Base-by-base conservation (phyloP, 2,113 vertebrate species). In the Alligator sinensis region DNA sequence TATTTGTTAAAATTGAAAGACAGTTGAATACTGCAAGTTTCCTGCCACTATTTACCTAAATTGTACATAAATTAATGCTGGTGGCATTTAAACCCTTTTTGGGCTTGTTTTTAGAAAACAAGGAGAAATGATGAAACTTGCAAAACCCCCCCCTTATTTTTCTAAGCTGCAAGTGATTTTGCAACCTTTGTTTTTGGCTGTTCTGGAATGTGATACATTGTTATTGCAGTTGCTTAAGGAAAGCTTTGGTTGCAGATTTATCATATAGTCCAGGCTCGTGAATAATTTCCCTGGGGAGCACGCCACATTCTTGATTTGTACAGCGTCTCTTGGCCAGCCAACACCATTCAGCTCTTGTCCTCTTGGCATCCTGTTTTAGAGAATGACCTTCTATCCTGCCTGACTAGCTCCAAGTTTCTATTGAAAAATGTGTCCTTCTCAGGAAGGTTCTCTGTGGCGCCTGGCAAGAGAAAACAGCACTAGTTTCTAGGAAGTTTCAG, bases 121-220 rank as follows among this genome's bases (percentile, higher is more conserved):
- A 16, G 75, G 83, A 91, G 78, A 89, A 96, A 22, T 79, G 66
- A 87, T 75, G 84, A 54, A 91, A 82, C 58, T 61, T 79, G 28
- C 79, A 72, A 77, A 38, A 89, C 80, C 80, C 80, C 47, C 34
- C 90, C 94, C 58, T n/a, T n/a, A 28, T 54, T 94, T 97, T 96
- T 96, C 96, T 96, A 97, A 98, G 88, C 28, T 87, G 70, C 34
- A 27, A 78, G 95, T 91, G 75, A 95, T 97, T 96, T 70, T 93
- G 55, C 93, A 96, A 77, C 90, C 95, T 97, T 98, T 98, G 97
- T 98, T 97, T 89, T 91, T 81, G 47, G 88, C 92, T 95, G 86
- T 94, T 96, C 91, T 98, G 98, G 98, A 98, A 98, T 98, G 97
- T 85, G 86, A 84, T 94, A 93, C 92, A 97, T 98, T 98, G 98